Evolutionary conservation across 2,113 vertebrate genomes (phyloP).

Genomic region (Nymphicus hollandicus): DNA sequence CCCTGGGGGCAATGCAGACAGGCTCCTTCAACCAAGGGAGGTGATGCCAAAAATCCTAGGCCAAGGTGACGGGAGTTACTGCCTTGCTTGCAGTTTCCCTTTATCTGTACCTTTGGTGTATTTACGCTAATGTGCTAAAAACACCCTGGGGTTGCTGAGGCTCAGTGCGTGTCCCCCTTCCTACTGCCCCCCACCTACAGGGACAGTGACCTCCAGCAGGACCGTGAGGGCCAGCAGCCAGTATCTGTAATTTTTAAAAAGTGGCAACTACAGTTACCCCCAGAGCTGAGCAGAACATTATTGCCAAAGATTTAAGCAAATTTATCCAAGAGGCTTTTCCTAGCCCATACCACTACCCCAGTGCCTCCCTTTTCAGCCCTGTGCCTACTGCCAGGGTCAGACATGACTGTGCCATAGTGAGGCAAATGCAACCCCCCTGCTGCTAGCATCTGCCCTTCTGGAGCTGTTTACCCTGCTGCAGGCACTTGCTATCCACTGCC

Average conservation of each 20-base stretch:
- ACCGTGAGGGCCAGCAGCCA: not conserved
- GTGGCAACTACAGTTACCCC: too few relatives aligned
- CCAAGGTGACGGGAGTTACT: too few relatives aligned
- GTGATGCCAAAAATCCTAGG: not conserved
- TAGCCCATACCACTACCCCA: constrained; percentile 68
- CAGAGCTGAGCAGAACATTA: rapidly evolving
- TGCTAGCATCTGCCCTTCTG: not conserved
- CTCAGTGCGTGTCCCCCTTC: not conserved
- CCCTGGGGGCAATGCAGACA: not conserved
- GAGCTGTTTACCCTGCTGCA: not conserved
- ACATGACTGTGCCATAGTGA: not conserved
- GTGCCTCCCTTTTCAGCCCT: constrained; percentile 58
- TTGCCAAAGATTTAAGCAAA: not conserved
- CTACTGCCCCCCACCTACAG: not conserved
- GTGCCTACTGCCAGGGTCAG: not conserved
- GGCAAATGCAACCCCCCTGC: too few relatives aligned
- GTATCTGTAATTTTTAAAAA: too few relatives aligned
- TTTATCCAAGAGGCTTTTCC: constrained; percentile 68
- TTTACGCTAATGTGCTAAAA: too few relatives aligned
- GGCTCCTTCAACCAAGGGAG: not conserved
- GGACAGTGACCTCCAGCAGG: not conserved
- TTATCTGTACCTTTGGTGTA: not conserved
- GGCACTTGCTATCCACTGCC: too few relatives aligned
- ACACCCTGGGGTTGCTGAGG: not conserved
- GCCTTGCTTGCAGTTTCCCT: not conserved